Conservation (phyloP, 2,888 invertebrate species). For the Imbricaverruca yamaguchii region DNA sequence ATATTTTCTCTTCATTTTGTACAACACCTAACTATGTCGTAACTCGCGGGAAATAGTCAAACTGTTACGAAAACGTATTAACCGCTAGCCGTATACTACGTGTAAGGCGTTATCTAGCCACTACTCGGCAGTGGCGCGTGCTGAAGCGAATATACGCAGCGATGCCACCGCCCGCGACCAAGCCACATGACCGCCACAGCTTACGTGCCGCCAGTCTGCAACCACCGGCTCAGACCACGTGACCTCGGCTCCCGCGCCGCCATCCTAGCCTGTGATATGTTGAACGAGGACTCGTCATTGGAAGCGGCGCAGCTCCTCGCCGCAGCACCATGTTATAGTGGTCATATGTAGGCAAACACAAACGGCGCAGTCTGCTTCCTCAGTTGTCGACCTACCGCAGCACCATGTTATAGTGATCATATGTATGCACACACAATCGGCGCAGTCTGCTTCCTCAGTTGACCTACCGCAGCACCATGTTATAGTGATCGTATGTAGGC, state of each 20-base stretch:
- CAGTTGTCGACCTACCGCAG: no score
- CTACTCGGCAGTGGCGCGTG: neutral
- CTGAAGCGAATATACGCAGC: neutral
- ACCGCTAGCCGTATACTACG: neutral
- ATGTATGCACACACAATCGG: no score
- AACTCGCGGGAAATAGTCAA: neutral
- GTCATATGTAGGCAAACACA: no score
- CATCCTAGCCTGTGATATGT: constrained; percentile 6
- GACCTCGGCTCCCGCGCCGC: neutral
- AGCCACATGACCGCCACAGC: neutral
- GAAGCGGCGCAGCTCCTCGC: neutral
- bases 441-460: neutral
- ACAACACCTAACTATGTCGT: constrained; percentile 14
- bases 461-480: neutral
- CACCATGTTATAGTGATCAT: no score
- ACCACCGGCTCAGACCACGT: neutral
- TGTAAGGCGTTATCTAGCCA: neutral
- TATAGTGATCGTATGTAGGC: neutral
- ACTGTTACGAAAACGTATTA: neutral
- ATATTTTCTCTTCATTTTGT: constrained; percentile 7
- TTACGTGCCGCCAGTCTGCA: neutral
- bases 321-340: no score
- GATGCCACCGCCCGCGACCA: neutral
- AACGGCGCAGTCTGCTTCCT: no score
- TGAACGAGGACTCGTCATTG: neutral